phyloP scores from a whole-genome alignment of 2,888 invertebrate species.

The Leptinotarsa juncta region DNA sequence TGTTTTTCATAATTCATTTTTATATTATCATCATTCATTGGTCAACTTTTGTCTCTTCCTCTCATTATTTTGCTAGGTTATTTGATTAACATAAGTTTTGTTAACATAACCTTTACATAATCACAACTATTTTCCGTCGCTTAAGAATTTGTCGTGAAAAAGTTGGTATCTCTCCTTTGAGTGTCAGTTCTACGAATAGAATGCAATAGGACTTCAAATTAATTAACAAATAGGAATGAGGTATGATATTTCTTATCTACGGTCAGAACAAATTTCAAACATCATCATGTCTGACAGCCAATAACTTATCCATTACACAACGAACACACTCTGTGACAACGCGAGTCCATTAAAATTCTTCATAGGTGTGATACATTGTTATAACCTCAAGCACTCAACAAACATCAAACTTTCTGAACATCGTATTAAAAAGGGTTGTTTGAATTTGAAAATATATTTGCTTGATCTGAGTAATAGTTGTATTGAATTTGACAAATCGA shows the following conservation, averaged over 20 bases:
- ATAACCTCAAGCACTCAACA: not conserved
- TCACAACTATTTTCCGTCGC: too few relatives aligned
- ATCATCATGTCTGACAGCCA: slow-evolving; percentile 6
- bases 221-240: not conserved
- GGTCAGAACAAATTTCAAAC: slow-evolving; percentile 6
- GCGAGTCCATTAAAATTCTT: slow-evolving; percentile 8
- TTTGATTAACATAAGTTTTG: too few relatives aligned
- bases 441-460: too few relatives aligned
- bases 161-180: not conserved
- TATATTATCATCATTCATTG: too few relatives aligned
- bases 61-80: too few relatives aligned
- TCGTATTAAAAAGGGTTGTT: too few relatives aligned
- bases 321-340: slow-evolving; percentile 5
- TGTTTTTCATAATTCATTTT: too few relatives aligned
- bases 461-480: not conserved
- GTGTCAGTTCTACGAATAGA: not conserved
- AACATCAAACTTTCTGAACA: not conserved
- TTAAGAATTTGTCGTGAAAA: too few relatives aligned
- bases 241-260: not conserved
- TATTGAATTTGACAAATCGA: too few relatives aligned
- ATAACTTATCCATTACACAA: slow-evolving; percentile 13
- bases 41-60: too few relatives aligned
- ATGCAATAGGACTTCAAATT: not conserved
- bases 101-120: too few relatives aligned
- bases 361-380: slow-evolving; percentile 6